Conservation (phyloP, 2,113 vertebrate genomes). For the Macroglossus sobrinus region DNA sequence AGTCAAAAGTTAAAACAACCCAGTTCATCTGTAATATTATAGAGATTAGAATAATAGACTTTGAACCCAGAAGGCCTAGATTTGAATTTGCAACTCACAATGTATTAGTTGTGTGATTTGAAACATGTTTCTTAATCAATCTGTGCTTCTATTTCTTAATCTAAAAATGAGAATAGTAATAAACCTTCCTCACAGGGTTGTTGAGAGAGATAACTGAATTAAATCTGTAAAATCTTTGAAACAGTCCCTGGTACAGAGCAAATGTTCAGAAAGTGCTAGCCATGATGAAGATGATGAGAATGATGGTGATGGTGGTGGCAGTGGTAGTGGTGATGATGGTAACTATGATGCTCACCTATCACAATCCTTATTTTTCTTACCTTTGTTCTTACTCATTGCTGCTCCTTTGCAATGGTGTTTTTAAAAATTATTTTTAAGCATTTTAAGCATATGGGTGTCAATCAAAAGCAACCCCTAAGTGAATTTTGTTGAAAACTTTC, state of each 20-base stretch:
- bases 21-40: background rate
- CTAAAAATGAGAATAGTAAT: background rate
- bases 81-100: slow-evolving; percentile 1
- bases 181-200: background rate
- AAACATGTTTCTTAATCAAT: background rate
- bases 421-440: background rate
- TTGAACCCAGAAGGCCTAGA: background rate
- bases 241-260: background rate
- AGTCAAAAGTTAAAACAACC: background rate
- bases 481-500: slow-evolving; percentile 35
- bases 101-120: background rate
- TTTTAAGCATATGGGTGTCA: background rate
- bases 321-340: background rate
- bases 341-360: background rate
- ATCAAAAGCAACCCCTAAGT: background rate
- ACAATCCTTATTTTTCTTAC: background rate
- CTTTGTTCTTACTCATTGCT: background rate
- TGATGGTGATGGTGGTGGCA: background rate
- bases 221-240: background rate
- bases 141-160: background rate
- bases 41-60: background rate
- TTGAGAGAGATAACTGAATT: slow-evolving; percentile 6
- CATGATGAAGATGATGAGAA: background rate
- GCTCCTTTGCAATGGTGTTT: background rate
- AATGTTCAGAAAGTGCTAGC: background rate